Evolutionary conservation across 2,888 invertebrate species (phyloP).

Genomic region (Pseudanteris insignis): DNA sequence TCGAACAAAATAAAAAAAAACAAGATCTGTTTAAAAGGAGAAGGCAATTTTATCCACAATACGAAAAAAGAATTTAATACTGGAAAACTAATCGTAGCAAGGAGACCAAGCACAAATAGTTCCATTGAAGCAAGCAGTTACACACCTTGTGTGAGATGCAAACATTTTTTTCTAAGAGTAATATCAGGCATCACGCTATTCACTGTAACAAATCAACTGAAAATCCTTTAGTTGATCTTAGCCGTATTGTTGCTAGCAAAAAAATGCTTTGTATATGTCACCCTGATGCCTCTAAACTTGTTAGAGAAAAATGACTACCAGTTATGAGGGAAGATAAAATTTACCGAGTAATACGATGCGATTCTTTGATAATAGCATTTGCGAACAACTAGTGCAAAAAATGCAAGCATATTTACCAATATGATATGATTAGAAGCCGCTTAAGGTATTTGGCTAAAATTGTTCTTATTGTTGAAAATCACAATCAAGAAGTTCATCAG

Average conservation of each 20-base stretch:
- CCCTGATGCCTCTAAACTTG: neutral
- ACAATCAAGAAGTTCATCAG: slow-evolving; percentile 16
- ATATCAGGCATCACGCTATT: slow-evolving; percentile 32
- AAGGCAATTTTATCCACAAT: too few relatives aligned
- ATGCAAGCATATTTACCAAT: slow-evolving; percentile 30
- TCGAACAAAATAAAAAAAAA: too few relatives aligned
- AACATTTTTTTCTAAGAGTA: slow-evolving; percentile 43
- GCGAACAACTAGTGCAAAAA: slow-evolving; percentile 40
- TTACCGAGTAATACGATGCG: slow-evolving; percentile 34
- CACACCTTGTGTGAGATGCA: slow-evolving; percentile 38
- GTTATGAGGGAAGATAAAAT: slow-evolving; percentile 38
- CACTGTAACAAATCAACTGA: slow-evolving; percentile 7
- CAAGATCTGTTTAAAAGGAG: too few relatives aligned
- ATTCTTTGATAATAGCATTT: slow-evolving; percentile 37
- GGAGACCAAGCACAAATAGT: too few relatives aligned
- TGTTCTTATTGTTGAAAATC: slow-evolving; percentile 7
- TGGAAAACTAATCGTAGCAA: too few relatives aligned
- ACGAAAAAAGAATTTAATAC: too few relatives aligned
- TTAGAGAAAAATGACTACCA: slow-evolving; percentile 28
- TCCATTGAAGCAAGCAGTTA: slow-evolving; percentile 35
- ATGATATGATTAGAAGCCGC: slow-evolving; percentile 34
- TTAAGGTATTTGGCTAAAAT: slow-evolving; percentile 23
- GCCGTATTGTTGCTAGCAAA: neutral
- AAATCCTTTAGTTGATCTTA: too few relatives aligned
- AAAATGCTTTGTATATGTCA: neutral